Evolutionary conservation across 2,888 invertebrate species (phyloP).

Genomic region (Thera britannica): DNA sequence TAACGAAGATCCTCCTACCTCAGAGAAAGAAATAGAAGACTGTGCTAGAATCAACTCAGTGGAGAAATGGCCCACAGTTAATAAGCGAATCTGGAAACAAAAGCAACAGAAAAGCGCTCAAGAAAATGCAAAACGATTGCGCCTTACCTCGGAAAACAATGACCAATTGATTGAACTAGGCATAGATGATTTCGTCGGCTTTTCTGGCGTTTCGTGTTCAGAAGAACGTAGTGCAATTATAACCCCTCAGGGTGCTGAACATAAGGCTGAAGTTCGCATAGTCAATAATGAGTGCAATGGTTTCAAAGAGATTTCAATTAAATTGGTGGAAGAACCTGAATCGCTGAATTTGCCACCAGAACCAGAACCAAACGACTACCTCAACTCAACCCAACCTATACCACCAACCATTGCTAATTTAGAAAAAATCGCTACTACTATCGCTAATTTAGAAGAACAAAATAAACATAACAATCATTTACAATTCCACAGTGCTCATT

Average conservation of each 20-base stretch:
- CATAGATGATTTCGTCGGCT: slow-evolving; percentile 54
- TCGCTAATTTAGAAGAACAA: slow-evolving; percentile 37
- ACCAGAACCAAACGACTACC: slow-evolving; percentile 28
- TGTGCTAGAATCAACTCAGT: slow-evolving; percentile 69
- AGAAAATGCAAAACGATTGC: slow-evolving; percentile 65
- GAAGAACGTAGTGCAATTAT: slow-evolving; percentile 40
- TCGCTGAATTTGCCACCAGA: slow-evolving; percentile 19
- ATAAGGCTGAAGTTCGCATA: slow-evolving; percentile 39
- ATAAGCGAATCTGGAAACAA: slow-evolving; percentile 66
- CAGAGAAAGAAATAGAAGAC: slow-evolving; percentile 59
- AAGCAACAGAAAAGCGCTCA: slow-evolving; percentile 55
- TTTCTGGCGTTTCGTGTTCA: slow-evolving; percentile 28
- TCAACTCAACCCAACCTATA: slow-evolving; percentile 20
- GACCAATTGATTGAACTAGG: slow-evolving; percentile 59
- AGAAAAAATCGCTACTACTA: slow-evolving; percentile 30
- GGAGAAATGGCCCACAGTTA: slow-evolving; percentile 68
- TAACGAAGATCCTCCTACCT: slow-evolving; percentile 46
- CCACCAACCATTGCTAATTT: slow-evolving; percentile 16
- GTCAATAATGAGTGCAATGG: slow-evolving; percentile 34
- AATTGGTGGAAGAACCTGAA: slow-evolving; percentile 12
- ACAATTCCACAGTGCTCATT: slow-evolving; percentile 76
- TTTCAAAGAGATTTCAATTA: slow-evolving; percentile 20
- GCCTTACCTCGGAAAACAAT: slow-evolving; percentile 57
- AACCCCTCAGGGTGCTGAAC: slow-evolving; percentile 35
- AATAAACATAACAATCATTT: slow-evolving; percentile 54